Percentiles rank a stretch among this genome's conserved stretches.
phyloP scores from a whole-genome alignment of 2,888 invertebrate species.

The Caenorhabditis afra region DNA sequence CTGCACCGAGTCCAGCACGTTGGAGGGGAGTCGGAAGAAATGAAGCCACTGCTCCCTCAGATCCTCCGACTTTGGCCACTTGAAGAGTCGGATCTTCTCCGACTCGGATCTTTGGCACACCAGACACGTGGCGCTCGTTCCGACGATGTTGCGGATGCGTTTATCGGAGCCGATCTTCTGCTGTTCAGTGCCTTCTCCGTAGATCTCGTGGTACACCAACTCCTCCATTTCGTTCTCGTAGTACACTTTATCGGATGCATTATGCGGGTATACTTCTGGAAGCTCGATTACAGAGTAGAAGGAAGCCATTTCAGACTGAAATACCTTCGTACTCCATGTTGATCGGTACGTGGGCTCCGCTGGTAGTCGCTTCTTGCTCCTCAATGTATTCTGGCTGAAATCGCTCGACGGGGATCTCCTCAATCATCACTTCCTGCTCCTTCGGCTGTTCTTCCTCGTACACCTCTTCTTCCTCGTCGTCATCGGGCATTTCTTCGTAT shows the following conservation, averaged over 20 bases:
- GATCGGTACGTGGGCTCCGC: not conserved
- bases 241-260: slow-evolving; percentile 34
- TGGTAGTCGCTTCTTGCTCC: slow-evolving; percentile 10
- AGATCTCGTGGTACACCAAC: slow-evolving; percentile 52
- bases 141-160: slow-evolving; percentile 24
- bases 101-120: slow-evolving; percentile 53
- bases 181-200: slow-evolving; percentile 32
- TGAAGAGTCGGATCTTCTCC: slow-evolving; percentile 58
- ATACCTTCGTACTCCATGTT: slow-evolving; percentile 40
- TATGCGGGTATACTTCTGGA: slow-evolving; percentile 48
- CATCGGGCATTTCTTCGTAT: slow-evolving; percentile 47
- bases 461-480: slow-evolving; percentile 48
- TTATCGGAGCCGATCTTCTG: slow-evolving; percentile 29
- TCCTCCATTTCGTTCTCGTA: slow-evolving; percentile 59
- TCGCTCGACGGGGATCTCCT: not conserved
- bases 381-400: slow-evolving; percentile 15
- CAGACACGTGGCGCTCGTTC: slow-evolving; percentile 36
- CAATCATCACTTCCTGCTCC: not conserved
- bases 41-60: slow-evolving; percentile 56
- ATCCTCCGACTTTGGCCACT: slow-evolving; percentile 56
- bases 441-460: not conserved
- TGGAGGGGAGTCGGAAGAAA: slow-evolving; percentile 40
- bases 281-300: not conserved
- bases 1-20: slow-evolving; percentile 2
- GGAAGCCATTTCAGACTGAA: too few relatives aligned